Base-by-base conservation (phyloP, 2,797 vertebrate genomes). In the Cephalopachus bancanus region DNA sequence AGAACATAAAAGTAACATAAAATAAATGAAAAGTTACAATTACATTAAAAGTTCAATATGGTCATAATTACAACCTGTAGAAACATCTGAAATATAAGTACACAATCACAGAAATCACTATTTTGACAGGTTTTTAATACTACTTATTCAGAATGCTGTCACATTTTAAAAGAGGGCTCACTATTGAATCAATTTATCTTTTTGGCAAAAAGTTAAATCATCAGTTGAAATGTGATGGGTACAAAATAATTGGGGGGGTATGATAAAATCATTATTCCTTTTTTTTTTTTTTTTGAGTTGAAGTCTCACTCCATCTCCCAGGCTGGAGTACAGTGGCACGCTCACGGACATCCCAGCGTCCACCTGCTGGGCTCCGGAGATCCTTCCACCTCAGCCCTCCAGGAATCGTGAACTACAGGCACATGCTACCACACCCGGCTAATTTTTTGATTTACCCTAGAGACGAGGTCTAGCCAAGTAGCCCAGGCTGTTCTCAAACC, bases 121-220 rank as follows among this genome's bases (percentile, higher is more conserved):
- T 74, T 62, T 94, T 79, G 80, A 57, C 60, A 84, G 74, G 33
- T 33, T 91, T 83, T 94, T 67, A 85, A 79, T 7, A 94, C 11
- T 76, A 59, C 26, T 64, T n/a, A 67, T 44, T 89, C 64, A 83
- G 55, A 89, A 95, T 49, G 69, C 4, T 26, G 55, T 26, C n/a
- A 16, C 81, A 88, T 16, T 91, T 94, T 65, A 44, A 93, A 90
- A 22, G 55, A 75, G 5, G 24, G 5, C 22, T 80, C 89, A 55
- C 55, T 89, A 71, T 28, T 74, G 33, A 89, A 91, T 37, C 37
- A 49, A 91, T 91, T 78, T 57, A 59, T 67, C 74, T 89, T 87
- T 86, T 59, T 79, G 91, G 87, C 62, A 92, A 95, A 88, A 94
- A 88, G 10, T 80, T 93, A 88, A 72, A 87, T 26, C 55, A 49